A percentile compares a stretch with the other conserved stretches of the same genome.
These are phyloP conservation scores for Athalia rosae DNA, from an alignment of 2,888 invertebrate species.

Conservation along the genomic window DNA sequence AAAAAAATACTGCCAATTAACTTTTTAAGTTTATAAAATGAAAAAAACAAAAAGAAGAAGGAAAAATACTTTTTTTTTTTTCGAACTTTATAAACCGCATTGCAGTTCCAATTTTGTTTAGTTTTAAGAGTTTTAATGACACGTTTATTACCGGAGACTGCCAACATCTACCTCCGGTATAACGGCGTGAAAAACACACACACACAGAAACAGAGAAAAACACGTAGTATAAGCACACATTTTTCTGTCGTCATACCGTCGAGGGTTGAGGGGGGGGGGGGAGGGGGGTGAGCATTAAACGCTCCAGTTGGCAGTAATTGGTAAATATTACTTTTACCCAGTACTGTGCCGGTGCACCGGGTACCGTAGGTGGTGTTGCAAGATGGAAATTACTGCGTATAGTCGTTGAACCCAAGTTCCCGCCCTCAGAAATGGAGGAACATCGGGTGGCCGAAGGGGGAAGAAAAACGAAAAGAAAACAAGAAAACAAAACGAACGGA, in stretches of 20 bases:
- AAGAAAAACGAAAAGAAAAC: not conserved
- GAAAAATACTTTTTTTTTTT: no score
- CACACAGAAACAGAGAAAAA: no score
- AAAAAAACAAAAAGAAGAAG: no score
- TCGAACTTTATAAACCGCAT: no score
- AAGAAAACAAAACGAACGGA: not conserved
- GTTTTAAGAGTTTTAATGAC: constrained; percentile 35
- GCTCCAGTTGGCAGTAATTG: constrained; percentile 41
- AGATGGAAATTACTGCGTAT: constrained; percentile 34
- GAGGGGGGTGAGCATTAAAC: constrained; percentile 6
- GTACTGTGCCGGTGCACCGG: not conserved
- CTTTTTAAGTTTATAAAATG: not conserved
- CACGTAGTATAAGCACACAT: not conserved
- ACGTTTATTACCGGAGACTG: constrained; percentile 34
- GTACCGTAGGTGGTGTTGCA: not conserved
- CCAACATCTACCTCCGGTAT: not conserved
- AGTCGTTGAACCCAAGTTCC: constrained; percentile 21
- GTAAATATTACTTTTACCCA: constrained; percentile 29
- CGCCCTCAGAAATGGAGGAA: constrained; percentile 33
- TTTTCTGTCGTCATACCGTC: not conserved
- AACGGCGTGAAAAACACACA: no score
- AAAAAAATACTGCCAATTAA: not conserved
- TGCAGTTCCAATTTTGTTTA: not conserved
- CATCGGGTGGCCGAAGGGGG: constrained; percentile 12
- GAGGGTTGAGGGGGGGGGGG: not conserved